These are phyloP conservation scores for Tetramorium parvispinum DNA, from an alignment of 1,140 invertebrate species.

Conservation along the genomic window DNA sequence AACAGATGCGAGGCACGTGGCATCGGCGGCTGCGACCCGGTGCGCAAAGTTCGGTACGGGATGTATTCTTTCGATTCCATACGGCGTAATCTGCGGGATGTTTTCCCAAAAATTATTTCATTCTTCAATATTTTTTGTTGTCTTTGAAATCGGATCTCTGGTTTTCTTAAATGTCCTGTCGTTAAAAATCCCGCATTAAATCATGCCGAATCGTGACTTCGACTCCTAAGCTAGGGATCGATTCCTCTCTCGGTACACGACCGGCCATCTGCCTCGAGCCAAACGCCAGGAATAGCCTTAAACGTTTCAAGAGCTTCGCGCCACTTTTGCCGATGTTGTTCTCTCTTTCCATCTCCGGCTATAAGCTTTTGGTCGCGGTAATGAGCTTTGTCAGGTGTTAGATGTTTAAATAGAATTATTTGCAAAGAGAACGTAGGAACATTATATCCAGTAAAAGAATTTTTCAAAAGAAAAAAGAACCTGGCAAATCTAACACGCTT, in stretches of 20 bases:
- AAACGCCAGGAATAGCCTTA: conserved; percentile 72
- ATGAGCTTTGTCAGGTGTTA: not conserved
- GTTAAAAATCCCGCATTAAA: not conserved
- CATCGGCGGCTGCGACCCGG: conserved; percentile 7
- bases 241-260: conserved; percentile 48
- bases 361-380: not conserved
- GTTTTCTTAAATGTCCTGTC: not conserved
- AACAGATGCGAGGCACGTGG: conserved; percentile 65
- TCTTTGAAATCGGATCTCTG: not conserved
- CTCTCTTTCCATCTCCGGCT: conserved; percentile 45
- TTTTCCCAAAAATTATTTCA: not conserved
- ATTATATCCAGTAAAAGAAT: not conserved
- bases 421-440: not conserved
- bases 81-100: not conserved
- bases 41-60: conserved; percentile 9
- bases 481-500: not conserved
- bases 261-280: conserved; percentile 70
- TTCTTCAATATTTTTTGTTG: not conserved
- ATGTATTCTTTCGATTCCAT: not conserved
- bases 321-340: conserved; percentile 47
- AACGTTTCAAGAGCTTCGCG: conserved; percentile 62
- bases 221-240: conserved; percentile 54
- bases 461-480: not conserved
- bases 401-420: conserved; percentile 8
- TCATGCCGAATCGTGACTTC: not conserved